Conservation (phyloP, 2,797 vertebrate genomes). For the Poliocrania exsul region DNA sequence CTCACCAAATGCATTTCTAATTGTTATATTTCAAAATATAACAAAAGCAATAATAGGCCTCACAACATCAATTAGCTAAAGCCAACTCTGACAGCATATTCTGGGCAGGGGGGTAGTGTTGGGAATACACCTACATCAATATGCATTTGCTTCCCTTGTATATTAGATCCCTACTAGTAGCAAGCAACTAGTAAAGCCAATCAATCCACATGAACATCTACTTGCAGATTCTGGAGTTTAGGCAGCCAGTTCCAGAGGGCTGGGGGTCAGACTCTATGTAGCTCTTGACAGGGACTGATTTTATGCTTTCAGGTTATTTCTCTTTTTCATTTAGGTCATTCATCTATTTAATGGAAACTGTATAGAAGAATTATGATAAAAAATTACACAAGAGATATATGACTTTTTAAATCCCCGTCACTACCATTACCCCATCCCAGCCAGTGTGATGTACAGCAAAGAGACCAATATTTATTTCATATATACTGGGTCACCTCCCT, state of each 20-base stretch:
- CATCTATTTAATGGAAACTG: conserved; percentile 55
- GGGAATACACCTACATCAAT: not conserved
- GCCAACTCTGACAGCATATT: not conserved
- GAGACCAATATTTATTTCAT: not conserved
- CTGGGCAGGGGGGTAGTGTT: not conserved
- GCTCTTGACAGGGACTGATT: conserved; percentile 54
- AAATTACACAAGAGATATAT: conserved; percentile 50
- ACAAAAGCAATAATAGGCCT: not conserved
- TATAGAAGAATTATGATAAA: conserved; percentile 54
- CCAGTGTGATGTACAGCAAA: not conserved
- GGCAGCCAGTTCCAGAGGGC: not conserved
- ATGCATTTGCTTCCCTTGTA: not conserved
- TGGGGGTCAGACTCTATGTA: not conserved
- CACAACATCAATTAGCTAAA: not conserved
- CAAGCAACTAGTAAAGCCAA: not conserved
- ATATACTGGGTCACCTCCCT: not conserved
- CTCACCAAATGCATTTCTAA: not conserved
- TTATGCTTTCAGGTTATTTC: conserved; percentile 36
- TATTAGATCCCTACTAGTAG: not conserved
- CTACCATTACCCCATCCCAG: not conserved
- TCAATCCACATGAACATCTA: not conserved
- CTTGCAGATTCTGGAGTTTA: not conserved
- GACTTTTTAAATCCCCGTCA: conserved; percentile 36
- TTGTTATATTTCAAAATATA: not conserved
- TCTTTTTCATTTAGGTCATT: conserved; percentile 47